Base-by-base conservation (phyloP, 2,113 vertebrate species). In the Calyptomena viridis region DNA sequence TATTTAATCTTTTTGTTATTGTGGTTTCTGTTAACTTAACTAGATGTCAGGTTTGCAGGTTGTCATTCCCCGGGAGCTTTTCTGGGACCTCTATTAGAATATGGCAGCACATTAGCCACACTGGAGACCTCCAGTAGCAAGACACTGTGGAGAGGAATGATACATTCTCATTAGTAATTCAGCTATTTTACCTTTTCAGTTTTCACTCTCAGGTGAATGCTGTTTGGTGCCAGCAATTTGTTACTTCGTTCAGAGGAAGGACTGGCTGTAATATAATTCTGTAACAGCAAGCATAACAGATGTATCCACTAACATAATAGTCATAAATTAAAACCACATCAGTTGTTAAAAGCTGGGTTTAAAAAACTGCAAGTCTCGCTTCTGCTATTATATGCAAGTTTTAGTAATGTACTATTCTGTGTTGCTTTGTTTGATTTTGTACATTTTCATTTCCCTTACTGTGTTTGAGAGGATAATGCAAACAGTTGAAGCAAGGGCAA, bases 201-300 rank as follows among this genome's bases (percentile, higher is more conserved):
- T 92, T 87, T 67, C 23, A 20, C 53, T 88, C 67, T 67, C 6
- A 4, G 33, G 23, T 82, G 88, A 80, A 22, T 71, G 46, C 37
- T 71, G 12, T 56, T n/a, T 88, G 53, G 55, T 86, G 50, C 33
- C 50, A 78, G 49, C 42, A 35, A 4, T 94, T 90, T 72, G 47
- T 78, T 64, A 46, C 28, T 55, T 87, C 27, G 12, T 47, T 71
- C 30, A 60, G 49, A 46, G 39, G 59, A 81, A 63, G 24, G 22
- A 15, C 33, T 17, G 17, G 17, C 0, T 0, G 50, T 56, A 42
- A 14, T 0, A 3, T 13, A 1, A 9, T 72, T 73, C 44, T 53
- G 15, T 83, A 64, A 33, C 4, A 31, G 4, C 15, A 13, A 31
- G 58, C 25, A 30, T 68, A 72, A 56, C 6, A 60, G 33, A 55